Base-by-base conservation (phyloP, 30 jellyfish, hydroid and myxozoan genomes). In the Aurelia aurita region DNA sequence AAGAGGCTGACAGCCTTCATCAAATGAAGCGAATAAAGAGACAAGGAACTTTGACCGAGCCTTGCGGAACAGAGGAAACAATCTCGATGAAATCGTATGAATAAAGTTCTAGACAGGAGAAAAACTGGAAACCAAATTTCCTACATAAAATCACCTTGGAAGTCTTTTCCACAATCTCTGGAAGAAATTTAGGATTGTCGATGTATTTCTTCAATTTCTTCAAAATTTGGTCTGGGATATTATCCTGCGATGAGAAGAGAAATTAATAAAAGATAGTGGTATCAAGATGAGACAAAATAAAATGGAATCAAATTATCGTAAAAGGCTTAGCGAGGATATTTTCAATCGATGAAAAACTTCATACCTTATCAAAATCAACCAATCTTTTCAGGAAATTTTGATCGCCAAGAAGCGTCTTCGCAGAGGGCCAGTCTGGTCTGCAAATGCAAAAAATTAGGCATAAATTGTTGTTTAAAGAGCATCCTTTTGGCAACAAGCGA, bases 391-490 rank as follows among this genome's bases (percentile, higher is more conserved):
- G 62, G 63, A 91, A 91, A 74, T 91, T 84, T 13, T 69, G 49
- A 65, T 91, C 98, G 0, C 98, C 98, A 45, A 91, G 94, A 0
- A 85, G 66, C 0, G 89, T 84, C 77, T 91, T 91, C 1, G 98
- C 98, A 14, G 96, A 44, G 26, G 95, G 77, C 98, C 98, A 91
- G 57, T 91, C 98, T 13, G 98, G 90, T 61, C 98, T 91, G 43
- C 43, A 84, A 77, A 35, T 2, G 26, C 58, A 13, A 20, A 32
- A 58, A 58, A 49, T 5, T 3, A 53, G 47, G 19, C 35, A 9
- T 11, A 28, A 18, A 21, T 3, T 10, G 15, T 18, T 0, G 75
- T 21, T 3, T 19, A 26, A 53, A 53, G 19, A 19, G 5, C 8
- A 0, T 12, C 0, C 18, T 7, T 3, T 39, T 0, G 51, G n/a